Evolutionary conservation across 2,797 vertebrate genomes (phyloP).

Genomic region (Enteromius paludinosus): DNA sequence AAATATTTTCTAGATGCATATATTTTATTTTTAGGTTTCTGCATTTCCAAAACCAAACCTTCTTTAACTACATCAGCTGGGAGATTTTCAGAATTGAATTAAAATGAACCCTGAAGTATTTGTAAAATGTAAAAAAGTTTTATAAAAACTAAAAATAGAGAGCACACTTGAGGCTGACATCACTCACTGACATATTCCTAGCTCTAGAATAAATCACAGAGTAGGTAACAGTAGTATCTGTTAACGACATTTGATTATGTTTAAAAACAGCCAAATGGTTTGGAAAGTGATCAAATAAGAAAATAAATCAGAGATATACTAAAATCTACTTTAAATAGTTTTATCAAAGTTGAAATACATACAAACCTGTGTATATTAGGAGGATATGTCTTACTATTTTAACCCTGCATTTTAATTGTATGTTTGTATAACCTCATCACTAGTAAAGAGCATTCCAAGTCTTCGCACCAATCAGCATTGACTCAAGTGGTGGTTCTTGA

Average conservation of each 20-base stretch:
- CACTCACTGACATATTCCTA: neutral
- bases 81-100: neutral
- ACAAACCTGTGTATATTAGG: constrained; percentile 3
- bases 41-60: neutral
- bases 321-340: neutral
- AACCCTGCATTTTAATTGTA: constrained; percentile 76
- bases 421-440: constrained; percentile 70
- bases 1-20: neutral
- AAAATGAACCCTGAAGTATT: neutral
- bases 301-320: neutral
- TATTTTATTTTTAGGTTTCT: neutral
- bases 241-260: constrained; percentile 1
- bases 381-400: constrained; percentile 48
- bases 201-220: neutral
- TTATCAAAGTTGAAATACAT: neutral
- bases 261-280: neutral
- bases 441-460: constrained; percentile 72
- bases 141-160: neutral
- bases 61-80: neutral
- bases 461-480: constrained; percentile 78
- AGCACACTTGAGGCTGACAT: neutral
- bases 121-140: neutral
- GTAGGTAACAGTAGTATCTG: too few relatives aligned
- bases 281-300: neutral
- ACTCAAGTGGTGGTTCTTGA: constrained; percentile 83